phyloP scores from a whole-genome alignment of 2,888 invertebrate genomes.

The Glaucopsyche alexis region DNA sequence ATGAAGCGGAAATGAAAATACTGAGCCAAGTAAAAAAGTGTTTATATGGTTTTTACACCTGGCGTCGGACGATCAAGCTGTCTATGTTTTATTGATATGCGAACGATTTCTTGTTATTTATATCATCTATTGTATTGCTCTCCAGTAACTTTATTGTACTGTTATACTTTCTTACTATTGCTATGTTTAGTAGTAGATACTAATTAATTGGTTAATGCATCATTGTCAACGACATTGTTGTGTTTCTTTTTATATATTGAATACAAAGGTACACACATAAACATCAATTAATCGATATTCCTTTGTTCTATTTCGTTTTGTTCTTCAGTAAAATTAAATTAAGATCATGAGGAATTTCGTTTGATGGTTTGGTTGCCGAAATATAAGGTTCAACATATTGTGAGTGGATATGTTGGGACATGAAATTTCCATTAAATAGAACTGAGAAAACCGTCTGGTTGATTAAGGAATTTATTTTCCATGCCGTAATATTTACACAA shows the following conservation, averaged over 20 bases:
- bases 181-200: not conserved
- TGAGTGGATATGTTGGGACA: not conserved
- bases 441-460: not conserved
- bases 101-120: conserved; percentile 25
- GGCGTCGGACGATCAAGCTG: conserved; percentile 21
- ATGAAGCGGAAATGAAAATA: conserved; percentile 37
- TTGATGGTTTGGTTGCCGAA: no score
- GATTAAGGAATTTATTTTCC: not conserved
- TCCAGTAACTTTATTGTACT: not conserved
- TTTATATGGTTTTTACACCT: conserved; percentile 9
- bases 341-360: no score
- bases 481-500: not conserved
- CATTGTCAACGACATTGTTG: not conserved
- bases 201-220: not conserved
- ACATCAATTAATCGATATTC: not conserved
- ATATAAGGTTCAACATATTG: no score
- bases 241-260: not conserved
- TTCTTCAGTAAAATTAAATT: not conserved
- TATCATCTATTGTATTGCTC: conserved; percentile 7
- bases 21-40: conserved; percentile 37
- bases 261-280: not conserved
- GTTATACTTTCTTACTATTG: not conserved
- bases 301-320: not conserved
- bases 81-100: conserved; percentile 23
- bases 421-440: not conserved